Conservation (phyloP, 1,140 invertebrate genomes). For the Diabrotica virgifera region DNA sequence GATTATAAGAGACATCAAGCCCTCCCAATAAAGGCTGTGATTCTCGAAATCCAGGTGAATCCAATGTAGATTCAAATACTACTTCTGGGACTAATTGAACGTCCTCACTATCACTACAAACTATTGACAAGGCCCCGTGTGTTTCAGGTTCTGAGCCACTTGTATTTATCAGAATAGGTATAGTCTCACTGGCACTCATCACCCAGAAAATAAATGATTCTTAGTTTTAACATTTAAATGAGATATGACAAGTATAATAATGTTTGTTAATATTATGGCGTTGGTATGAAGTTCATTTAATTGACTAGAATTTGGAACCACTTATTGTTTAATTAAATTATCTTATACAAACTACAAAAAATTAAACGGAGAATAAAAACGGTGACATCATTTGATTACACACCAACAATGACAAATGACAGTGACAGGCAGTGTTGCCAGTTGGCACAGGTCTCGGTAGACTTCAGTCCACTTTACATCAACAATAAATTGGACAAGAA, state of each 20-base stretch:
- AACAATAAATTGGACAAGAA: too few species aligned
- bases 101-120: constrained; percentile 55
- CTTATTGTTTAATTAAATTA: background rate
- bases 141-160: constrained; percentile 38
- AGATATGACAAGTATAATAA: background rate
- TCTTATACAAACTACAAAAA: constrained; percentile 6
- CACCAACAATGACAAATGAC: background rate
- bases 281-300: constrained; percentile 15
- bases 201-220: constrained; percentile 27
- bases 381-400: constrained; percentile 18
- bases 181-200: constrained; percentile 46
- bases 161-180: constrained; percentile 44
- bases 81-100: constrained; percentile 65
- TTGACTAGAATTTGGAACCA: constrained; percentile 21
- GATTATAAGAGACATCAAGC: constrained; percentile 72
- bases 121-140: constrained; percentile 41
- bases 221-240: constrained; percentile 19
- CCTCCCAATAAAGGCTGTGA: constrained; percentile 84
- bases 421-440: background rate
- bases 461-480: too few species aligned
- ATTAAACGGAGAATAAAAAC: constrained; percentile 15
- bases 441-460: too few species aligned
- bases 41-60: constrained; percentile 75
- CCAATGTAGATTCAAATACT: constrained; percentile 64
- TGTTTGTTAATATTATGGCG: background rate